Conservation (phyloP, 2,888 invertebrate species). For the Phorcus lineatus region DNA sequence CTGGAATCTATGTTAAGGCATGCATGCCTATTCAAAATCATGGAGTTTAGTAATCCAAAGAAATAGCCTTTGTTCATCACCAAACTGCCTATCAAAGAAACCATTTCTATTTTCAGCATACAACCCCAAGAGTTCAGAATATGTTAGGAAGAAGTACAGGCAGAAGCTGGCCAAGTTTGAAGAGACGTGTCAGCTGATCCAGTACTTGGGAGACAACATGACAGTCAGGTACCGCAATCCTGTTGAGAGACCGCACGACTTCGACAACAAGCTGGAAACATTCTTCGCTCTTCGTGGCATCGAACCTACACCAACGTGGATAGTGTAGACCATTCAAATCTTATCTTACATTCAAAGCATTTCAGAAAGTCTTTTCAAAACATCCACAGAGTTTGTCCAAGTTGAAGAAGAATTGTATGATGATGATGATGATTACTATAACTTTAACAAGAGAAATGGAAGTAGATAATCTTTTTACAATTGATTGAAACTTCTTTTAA, state of each 20-base stretch:
- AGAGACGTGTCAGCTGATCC: constrained; percentile 74
- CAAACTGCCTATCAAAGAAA: too few species aligned
- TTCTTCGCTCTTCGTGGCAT: constrained; percentile 70
- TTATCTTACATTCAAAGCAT: not conserved
- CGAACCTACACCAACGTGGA: constrained; percentile 69
- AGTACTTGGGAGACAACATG: constrained; percentile 75
- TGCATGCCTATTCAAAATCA: too few species aligned
- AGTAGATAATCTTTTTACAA: too few species aligned
- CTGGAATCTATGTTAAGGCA: too few species aligned
- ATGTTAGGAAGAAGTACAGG: constrained; percentile 74
- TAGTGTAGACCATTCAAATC: constrained; percentile 48
- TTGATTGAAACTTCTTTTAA: too few species aligned
- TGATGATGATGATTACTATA: too few species aligned
- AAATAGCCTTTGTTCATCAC: too few species aligned
- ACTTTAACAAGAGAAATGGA: too few species aligned
- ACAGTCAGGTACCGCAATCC: constrained; percentile 72
- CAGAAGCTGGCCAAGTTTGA: constrained; percentile 74
- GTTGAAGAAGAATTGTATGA: too few species aligned
- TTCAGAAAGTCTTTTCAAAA: too few species aligned
- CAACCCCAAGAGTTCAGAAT: constrained; percentile 75
- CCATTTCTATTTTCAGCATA: constrained; percentile 65
- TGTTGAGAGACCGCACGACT: constrained; percentile 71
- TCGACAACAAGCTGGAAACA: constrained; percentile 73
- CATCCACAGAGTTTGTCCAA: too few species aligned
- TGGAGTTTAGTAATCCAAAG: too few species aligned